Conservation (phyloP, 1,140 invertebrate genomes). For the Metaphire vulgaris region DNA sequence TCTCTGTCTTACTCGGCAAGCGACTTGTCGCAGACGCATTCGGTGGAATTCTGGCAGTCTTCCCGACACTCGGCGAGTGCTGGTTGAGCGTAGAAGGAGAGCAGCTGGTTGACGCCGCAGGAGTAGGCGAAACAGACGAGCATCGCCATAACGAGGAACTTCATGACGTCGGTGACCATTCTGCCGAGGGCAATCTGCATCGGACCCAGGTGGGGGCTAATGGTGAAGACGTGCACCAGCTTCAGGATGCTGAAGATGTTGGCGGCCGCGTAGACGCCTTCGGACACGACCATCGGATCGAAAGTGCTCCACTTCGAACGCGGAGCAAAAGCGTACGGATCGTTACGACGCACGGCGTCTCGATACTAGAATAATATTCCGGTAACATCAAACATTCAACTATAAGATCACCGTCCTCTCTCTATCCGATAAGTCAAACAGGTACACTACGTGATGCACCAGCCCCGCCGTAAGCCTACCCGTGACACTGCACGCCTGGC, state of each 20-base stretch:
- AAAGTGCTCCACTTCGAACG: slow-evolving; percentile 83
- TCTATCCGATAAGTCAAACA: no score
- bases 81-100: slow-evolving; percentile 95
- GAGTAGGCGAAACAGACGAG: slow-evolving; percentile 95
- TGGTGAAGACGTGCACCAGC: slow-evolving; percentile 97
- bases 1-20: slow-evolving; percentile 24
- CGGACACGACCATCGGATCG: slow-evolving; percentile 86
- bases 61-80: slow-evolving; percentile 73
- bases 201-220: slow-evolving; percentile 94
- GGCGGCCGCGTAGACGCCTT: slow-evolving; percentile 86
- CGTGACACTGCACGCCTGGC: no score
- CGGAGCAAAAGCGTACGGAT: slow-evolving; percentile 68
- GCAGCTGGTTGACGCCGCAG: slow-evolving; percentile 84
- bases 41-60: no score
- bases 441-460: no score
- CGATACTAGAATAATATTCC: slow-evolving; percentile 9
- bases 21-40: slow-evolving; percentile 17
- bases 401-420: no score
- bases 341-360: slow-evolving; percentile 18
- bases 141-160: slow-evolving; percentile 88
- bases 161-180: slow-evolving; percentile 97
- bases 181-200: slow-evolving; percentile 92
- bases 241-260: slow-evolving; percentile 96
- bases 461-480: no score
- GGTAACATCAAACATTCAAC: no score